These are phyloP conservation scores for Napeogenes inachia DNA, from an alignment of 2,888 invertebrate species.

Conservation along the genomic window DNA sequence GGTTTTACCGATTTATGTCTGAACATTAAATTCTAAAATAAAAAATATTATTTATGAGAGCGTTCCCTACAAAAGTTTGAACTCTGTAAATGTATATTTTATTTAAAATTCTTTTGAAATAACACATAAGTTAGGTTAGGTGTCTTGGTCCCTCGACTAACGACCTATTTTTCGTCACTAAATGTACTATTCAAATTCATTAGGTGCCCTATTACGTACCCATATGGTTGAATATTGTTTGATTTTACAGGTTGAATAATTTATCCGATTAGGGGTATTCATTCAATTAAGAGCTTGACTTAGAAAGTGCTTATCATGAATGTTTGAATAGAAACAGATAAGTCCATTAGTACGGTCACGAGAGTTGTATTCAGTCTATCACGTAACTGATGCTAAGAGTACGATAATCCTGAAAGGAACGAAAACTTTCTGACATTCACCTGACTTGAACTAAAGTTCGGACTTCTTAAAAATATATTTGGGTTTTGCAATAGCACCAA, in stretches of 20 bases:
- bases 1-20: background rate
- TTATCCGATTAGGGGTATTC: constrained; percentile 47
- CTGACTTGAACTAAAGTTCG: background rate
- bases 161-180: constrained; percentile 36
- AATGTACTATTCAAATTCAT: constrained; percentile 34
- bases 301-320: constrained; percentile 39
- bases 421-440: background rate
- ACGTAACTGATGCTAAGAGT: constrained; percentile 5
- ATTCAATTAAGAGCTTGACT: constrained; percentile 55
- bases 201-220: constrained; percentile 28
- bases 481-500: no score
- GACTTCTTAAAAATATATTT: no score
- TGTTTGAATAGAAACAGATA: constrained; percentile 41
- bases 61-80: background rate
- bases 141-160: constrained; percentile 32
- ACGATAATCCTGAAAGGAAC: background rate
- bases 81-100: background rate
- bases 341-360: constrained; percentile 37
- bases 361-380: constrained; percentile 22
- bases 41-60: background rate
- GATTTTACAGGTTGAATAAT: constrained; percentile 39
- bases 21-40: no score
- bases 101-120: constrained; percentile 1
- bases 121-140: constrained; percentile 18
- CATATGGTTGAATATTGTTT: constrained; percentile 38